Percentiles rank a stretch among this genome's conserved stretches.
Conservation (phyloP, 2,113 vertebrate species). For the Atherinomorus stipes region DNA sequence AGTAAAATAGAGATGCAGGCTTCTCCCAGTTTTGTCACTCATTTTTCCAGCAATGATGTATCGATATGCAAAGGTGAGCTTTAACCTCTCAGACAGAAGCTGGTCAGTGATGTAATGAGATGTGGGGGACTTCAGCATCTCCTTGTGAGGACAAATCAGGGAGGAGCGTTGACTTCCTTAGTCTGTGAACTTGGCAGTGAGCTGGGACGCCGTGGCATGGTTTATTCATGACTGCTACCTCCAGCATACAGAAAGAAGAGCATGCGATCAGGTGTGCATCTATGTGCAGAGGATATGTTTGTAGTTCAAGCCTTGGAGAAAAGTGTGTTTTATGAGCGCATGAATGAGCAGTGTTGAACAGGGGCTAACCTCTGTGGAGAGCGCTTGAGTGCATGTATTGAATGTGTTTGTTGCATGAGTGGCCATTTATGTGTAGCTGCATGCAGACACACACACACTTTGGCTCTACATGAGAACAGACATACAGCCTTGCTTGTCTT, state of each 20-base stretch:
- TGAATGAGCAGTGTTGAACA: constrained; percentile 42
- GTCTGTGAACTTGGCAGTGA: constrained; percentile 23
- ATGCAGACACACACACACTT: not conserved
- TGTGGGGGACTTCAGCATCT: not conserved
- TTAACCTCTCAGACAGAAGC: not conserved
- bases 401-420: constrained; percentile 42
- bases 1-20: constrained; percentile 5
- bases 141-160: not conserved
- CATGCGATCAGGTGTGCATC: constrained; percentile 49
- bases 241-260: not conserved
- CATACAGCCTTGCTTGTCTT: not conserved
- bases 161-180: constrained; percentile 3
- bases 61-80: constrained; percentile 16
- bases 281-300: constrained; percentile 14
- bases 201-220: constrained; percentile 20
- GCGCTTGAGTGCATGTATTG: constrained; percentile 22
- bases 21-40: not conserved
- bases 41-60: not conserved
- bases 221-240: constrained; percentile 48
- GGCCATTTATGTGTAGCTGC: not conserved
- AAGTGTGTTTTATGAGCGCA: constrained; percentile 36
- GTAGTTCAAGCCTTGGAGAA: constrained; percentile 27
- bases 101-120: constrained; percentile 2
- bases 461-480: constrained; percentile 13
- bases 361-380: constrained; percentile 34